Base-by-base conservation (phyloP, 2,113 vertebrate species). In the Cynopterus brachyotis region DNA sequence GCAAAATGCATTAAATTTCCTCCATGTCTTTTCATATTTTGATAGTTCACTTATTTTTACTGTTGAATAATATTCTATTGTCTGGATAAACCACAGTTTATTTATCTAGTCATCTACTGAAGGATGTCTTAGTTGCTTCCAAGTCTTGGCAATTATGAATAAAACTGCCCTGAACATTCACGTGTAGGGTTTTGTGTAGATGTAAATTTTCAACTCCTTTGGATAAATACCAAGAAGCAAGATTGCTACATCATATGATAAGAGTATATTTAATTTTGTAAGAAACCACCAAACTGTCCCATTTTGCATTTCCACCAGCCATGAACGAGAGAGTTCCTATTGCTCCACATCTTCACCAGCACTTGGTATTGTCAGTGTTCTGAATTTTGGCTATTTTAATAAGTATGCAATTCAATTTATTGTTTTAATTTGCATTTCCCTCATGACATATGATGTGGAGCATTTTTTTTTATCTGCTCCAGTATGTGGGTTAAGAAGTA, bases 191-290 rank as follows among this genome's bases (percentile, higher is more conserved):
- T 59, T 60, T 59, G 32, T 78, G 40, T 66, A 40, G 35, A 91
- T 16, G 3, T 42, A 69, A 50, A 53, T 78, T 90, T 69, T 53
- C 40, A 60, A 2, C 19, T 53, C 53, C n/a, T 95, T 91, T 69
- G 35, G 42, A 28, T 79, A 85, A 93, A 85, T 28, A 85, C 50
- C 72, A 79, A 79, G 87, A 75, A 70, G n/a, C n/a, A 50, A 53
- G 40, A 50, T 53, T 60, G 55, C 50, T 50, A 79, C 20, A 79
- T 69, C 80, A 78, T 50, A 62, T 42, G 40, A 20, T 53, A 85
- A 91, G 53, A 79, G 53, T 12, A 60, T n/a, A 84, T 78, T 85
- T 95, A 35, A 28, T 24, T 91, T 91, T 85, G 70, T 85, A 62
- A 62, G 72, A 85, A 91, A 35, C 55, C 80, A 53, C n/a, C 28